Evolutionary conservation across 2,888 invertebrate genomes (phyloP), one percentile per base, ranked within the genome.

Genomic region (Tolmerus cingulatus): DNA sequence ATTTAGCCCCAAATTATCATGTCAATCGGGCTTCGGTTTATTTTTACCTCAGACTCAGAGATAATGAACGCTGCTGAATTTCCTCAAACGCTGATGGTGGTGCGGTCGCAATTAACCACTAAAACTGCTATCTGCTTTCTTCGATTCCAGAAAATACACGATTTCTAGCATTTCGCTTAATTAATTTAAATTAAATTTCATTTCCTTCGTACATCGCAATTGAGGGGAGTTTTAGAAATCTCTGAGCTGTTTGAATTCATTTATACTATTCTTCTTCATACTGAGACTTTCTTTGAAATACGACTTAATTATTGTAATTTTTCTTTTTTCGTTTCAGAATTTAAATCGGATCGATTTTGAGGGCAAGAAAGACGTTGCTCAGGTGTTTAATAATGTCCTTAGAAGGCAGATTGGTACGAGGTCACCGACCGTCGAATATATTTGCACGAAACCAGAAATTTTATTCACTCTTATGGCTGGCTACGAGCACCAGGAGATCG

Each of bases 351-450:
- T 96, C 89, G 96, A 96, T 92, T 95, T 96, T 91, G 95, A 99
- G 95, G 99, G 98, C 78, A 98, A 99, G 93, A 99, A 99, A 93
- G 99, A 99, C 95, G 99, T 99, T 89, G 99, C 98, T 89, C 98
- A 98, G 93, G 99, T 99, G 90, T 99, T 99, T 94, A 99, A 99
- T 93, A 99, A 99, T 94, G 97, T 99, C 91, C 95, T 99, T 91
- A 95, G 99, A 91, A 96, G 99, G 91, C 99, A 99, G 94, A 99
- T 99, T 92, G 99, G 99, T 88, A 98, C 98, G 87, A 95, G 99
- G 90, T 97, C 98, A 87, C 99, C 99, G 37, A 99, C 98, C 87
- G 99, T 99, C 86, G 99, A 99, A 93, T 98, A 99, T 93, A 98
- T 99, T 92, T 98, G 98, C 93, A 98, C 98, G 89, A 98, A 98